Percentiles rank a stretch among this genome's conserved stretches.
These are phyloP conservation scores for Chloroclystis v-ata DNA, from an alignment of 2,888 invertebrate genomes.

Conservation along the genomic window DNA sequence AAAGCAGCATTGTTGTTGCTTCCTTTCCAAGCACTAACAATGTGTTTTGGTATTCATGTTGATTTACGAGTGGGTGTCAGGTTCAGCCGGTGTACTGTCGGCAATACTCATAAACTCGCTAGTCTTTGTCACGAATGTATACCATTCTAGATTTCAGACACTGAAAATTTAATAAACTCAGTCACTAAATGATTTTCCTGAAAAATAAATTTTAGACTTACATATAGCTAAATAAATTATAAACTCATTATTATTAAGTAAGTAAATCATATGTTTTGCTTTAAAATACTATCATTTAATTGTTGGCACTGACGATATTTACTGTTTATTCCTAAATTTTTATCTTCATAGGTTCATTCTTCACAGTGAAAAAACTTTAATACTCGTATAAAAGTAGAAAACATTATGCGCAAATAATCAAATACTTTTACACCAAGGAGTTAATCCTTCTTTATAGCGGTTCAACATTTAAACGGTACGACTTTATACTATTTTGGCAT, in stretches of 20 bases:
- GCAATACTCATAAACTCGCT: conserved; percentile 19
- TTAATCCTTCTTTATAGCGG: conserved; percentile 30
- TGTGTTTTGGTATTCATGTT: conserved; percentile 40
- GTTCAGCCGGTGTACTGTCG: conserved; percentile 37
- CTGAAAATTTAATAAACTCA: no score
- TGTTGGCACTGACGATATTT: no score
- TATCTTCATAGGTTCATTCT: no score
- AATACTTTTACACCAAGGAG: conserved; percentile 22
- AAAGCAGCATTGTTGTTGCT: background rate
- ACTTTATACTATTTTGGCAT: conserved; percentile 28
- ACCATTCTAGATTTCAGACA: conserved; percentile 4
- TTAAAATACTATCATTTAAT: no score
- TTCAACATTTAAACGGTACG: conserved; percentile 28
- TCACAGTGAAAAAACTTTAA: no score
- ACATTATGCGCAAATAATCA: conserved; percentile 16
- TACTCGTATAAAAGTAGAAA: no score
- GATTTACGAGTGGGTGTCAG: conserved; percentile 42
- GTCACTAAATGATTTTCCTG: background rate
- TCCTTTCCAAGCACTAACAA: conserved; percentile 9
- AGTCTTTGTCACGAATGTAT: conserved; percentile 5
- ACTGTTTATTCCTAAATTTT: no score
- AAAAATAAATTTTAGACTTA: background rate
- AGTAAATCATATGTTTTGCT: no score
- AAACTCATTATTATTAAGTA: no score
- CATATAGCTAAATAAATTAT: no score